Evolutionary conservation across 2,797 vertebrate genomes (phyloP).

Genomic region (Pseudochirops corinnae): DNA sequence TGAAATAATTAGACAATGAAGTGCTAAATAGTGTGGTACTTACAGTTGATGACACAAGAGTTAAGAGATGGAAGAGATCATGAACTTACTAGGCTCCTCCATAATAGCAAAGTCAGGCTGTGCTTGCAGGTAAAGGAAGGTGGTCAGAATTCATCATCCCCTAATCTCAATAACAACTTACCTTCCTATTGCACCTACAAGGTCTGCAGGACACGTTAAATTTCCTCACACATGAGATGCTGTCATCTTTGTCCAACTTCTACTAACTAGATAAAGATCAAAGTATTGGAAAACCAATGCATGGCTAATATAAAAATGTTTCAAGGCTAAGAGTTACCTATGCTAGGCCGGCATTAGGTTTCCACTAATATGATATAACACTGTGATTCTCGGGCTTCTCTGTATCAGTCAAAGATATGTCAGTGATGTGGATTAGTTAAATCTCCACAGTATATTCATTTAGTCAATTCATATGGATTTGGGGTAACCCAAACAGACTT

Average conservation of each 20-base stretch:
- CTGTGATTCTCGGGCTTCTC: slow-evolving; percentile 7
- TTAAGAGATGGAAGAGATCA: background rate
- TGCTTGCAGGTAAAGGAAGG: background rate
- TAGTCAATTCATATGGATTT: slow-evolving; percentile 58
- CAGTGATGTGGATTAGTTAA: slow-evolving; percentile 39
- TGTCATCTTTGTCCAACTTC: background rate
- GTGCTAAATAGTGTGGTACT: background rate
- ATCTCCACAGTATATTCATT: slow-evolving; percentile 40
- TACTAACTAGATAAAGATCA: background rate
- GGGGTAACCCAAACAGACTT: slow-evolving; percentile 75
- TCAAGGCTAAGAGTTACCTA: background rate
- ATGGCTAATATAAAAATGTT: background rate
- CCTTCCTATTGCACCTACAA: background rate
- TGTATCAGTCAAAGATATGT: slow-evolving; percentile 30
- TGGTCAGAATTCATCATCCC: background rate
- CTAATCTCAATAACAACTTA: background rate
- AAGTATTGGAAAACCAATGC: background rate
- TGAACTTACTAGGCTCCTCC: background rate
- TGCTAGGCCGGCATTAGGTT: background rate
- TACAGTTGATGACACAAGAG: background rate
- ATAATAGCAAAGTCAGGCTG: background rate
- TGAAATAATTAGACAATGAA: background rate
- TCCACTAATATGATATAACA: background rate
- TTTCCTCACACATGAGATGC: background rate
- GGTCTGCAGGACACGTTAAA: background rate